Percentiles rank a stretch among this genome's conserved stretches.
These are phyloP conservation scores for Nesidiocoris tenuis DNA, from an alignment of 2,888 invertebrate genomes.

Conservation along the genomic window DNA sequence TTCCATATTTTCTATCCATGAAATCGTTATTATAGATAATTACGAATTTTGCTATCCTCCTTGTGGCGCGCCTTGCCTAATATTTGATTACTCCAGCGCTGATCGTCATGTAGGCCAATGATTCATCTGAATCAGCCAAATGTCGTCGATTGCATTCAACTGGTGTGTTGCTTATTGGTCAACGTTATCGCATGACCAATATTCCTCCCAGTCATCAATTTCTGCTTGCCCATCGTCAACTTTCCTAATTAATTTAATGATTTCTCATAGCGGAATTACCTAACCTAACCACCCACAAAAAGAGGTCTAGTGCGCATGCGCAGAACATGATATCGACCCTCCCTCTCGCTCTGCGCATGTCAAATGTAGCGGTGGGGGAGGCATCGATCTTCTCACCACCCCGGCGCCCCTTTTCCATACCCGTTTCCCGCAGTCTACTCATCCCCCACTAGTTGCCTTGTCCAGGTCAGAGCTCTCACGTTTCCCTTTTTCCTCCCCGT, in stretches of 20 bases:
- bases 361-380: neutral
- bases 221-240: neutral
- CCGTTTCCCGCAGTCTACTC: neutral
- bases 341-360: neutral
- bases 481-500: neutral
- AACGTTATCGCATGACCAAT: neutral
- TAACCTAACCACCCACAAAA: neutral
- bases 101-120: too few species aligned
- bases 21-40: too few species aligned
- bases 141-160: neutral
- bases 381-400: slow-evolving; percentile 21
- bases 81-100: too few species aligned
- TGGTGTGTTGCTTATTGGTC: neutral
- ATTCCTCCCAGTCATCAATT: neutral
- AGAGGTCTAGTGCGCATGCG: slow-evolving; percentile 7
- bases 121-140: too few species aligned
- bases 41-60: too few species aligned
- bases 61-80: too few species aligned
- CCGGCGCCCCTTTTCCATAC: neutral
- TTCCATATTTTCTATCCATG: too few species aligned
- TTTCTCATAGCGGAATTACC: neutral
- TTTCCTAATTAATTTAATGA: slow-evolving; percentile 21
- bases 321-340: slow-evolving; percentile 24
- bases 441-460: slow-evolving; percentile 47
- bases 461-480: slow-evolving; percentile 43